phyloP scores from a whole-genome alignment of 2,797 vertebrate genomes.

The Zalophus californianus region DNA sequence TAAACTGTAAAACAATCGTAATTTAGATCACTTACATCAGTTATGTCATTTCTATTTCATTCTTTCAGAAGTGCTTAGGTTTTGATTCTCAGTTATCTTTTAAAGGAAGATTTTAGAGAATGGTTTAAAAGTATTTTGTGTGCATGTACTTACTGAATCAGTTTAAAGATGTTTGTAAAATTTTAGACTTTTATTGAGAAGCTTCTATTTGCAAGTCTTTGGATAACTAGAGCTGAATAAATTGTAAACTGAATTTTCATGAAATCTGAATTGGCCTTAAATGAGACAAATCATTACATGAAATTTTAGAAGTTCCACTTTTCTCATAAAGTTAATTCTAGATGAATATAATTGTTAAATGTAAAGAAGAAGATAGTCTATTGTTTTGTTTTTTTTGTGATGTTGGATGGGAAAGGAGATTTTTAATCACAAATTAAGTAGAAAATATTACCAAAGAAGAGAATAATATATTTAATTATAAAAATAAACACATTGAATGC shows the following conservation, averaged over 20 bases:
- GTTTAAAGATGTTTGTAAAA: background rate
- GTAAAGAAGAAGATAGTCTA: background rate
- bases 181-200: background rate
- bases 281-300: background rate
- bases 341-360: background rate
- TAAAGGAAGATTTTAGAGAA: background rate
- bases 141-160: background rate
- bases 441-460: background rate
- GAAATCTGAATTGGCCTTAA: background rate
- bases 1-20: background rate
- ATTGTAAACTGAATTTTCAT: conserved; percentile 9
- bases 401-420: background rate
- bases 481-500: background rate
- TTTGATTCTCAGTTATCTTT: background rate
- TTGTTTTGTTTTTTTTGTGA: background rate
- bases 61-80: background rate
- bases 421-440: background rate
- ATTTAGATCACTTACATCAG: background rate
- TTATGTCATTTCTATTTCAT: background rate
- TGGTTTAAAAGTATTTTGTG: background rate
- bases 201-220: background rate
- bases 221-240: background rate
- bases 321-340: background rate
- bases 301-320: background rate
- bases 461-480: background rate